phyloP scores from a whole-genome alignment of 2,797 vertebrate genomes.

The Mergus octosetaceus region DNA sequence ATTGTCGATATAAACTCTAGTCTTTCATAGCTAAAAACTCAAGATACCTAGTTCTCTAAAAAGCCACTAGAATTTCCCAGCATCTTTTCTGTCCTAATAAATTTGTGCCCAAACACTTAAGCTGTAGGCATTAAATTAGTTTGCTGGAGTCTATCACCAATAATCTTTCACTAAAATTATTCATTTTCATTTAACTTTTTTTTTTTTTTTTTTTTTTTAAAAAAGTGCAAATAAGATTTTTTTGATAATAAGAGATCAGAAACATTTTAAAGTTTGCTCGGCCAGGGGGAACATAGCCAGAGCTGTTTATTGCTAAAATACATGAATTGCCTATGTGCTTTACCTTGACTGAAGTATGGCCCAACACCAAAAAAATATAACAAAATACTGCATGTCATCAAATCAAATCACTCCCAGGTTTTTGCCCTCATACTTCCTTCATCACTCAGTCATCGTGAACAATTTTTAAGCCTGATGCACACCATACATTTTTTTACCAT shows the following conservation, averaged over 20 bases:
- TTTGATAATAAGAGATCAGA: slow-evolving; percentile 17
- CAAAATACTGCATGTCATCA: background rate
- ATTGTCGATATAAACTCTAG: background rate
- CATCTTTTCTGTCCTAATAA: background rate
- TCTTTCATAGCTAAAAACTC: background rate
- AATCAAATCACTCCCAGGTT: background rate
- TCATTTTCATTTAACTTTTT: slow-evolving; percentile 1
- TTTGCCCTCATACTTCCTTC: background rate
- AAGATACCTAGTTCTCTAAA: background rate
- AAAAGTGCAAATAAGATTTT: background rate
- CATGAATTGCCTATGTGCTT: slow-evolving; percentile 13
- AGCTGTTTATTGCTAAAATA: slow-evolving; percentile 24
- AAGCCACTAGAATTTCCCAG: background rate
- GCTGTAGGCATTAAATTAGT: background rate
- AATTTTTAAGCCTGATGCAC: background rate
- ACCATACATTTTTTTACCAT: background rate
- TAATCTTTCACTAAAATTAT: background rate
- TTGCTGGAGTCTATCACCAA: background rate
- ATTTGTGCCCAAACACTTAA: background rate
- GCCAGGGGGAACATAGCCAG: background rate
- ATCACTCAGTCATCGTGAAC: background rate
- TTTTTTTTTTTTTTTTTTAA: no score
- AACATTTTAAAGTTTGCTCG: slow-evolving; percentile 19
- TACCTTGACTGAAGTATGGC: background rate
- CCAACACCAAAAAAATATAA: background rate